phyloP scores from a whole-genome alignment of 2,888 invertebrate genomes.

The Coelogynopora nodosa region DNA sequence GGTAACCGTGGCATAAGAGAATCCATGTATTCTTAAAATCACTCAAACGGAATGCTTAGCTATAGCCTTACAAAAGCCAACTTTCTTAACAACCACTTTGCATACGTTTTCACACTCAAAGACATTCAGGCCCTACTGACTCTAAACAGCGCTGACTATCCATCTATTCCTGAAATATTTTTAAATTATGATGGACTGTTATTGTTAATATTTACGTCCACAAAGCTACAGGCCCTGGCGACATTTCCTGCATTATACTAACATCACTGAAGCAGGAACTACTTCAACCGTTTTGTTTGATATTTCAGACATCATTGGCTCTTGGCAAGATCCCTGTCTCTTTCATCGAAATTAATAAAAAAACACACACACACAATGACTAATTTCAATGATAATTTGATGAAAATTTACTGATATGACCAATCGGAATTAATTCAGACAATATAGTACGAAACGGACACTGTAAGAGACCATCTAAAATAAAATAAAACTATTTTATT shows the following conservation, averaged over 20 bases:
- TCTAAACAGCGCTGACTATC: not conserved
- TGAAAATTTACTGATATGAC: too few relatives aligned
- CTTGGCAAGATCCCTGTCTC: not conserved
- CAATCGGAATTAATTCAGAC: too few relatives aligned
- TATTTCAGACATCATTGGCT: not conserved
- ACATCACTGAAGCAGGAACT: not conserved
- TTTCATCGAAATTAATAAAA: too few relatives aligned
- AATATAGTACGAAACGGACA: too few relatives aligned
- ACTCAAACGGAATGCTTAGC: not conserved
- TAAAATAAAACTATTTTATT: too few relatives aligned
- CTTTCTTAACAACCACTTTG: not conserved
- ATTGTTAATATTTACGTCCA: not conserved
- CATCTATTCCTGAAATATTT: not conserved
- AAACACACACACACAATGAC: too few relatives aligned
- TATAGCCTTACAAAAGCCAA: not conserved
- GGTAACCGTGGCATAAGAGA: not conserved
- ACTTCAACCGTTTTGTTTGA: not conserved
- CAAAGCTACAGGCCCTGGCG: not conserved
- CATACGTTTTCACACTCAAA: not conserved
- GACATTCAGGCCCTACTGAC: not conserved
- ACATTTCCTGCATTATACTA: not conserved
- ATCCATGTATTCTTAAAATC: not conserved
- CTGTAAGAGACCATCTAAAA: too few relatives aligned
- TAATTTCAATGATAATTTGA: too few relatives aligned
- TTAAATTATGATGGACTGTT: not conserved